Conservation (phyloP, 1,140 invertebrate species). For the Callitettix versicolor region DNA sequence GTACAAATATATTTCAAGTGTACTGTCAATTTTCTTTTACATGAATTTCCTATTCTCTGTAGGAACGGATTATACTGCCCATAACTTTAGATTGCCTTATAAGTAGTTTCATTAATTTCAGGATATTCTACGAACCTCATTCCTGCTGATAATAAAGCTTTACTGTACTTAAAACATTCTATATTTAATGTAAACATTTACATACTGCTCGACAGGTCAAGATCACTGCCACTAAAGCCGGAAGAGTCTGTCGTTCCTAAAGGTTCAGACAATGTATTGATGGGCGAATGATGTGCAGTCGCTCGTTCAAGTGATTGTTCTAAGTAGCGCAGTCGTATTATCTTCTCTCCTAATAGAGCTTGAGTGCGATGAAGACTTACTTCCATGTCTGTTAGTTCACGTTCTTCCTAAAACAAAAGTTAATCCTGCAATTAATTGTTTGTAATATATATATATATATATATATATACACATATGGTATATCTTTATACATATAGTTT, state of each 20-base stretch:
- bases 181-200: background rate
- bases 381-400: slow-evolving; percentile 68
- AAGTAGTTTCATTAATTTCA: too few species aligned
- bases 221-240: slow-evolving; percentile 37
- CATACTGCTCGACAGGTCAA: slow-evolving; percentile 14
- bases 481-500: background rate
- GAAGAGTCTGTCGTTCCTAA: slow-evolving; percentile 22
- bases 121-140: too few species aligned
- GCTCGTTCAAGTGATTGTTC: slow-evolving; percentile 48
- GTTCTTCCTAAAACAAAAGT: slow-evolving; percentile 39
- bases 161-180: background rate
- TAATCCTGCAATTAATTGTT: too few species aligned
- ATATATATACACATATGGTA: background rate
- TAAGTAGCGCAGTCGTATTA: slow-evolving; percentile 60
- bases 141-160: background rate
- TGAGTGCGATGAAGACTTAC: slow-evolving; percentile 64
- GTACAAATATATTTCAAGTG: too few species aligned
- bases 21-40: too few species aligned
- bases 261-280: background rate
- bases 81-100: too few species aligned
- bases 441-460: too few species aligned
- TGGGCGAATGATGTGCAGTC: slow-evolving; percentile 30
- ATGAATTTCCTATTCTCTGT: too few species aligned
- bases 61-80: too few species aligned
- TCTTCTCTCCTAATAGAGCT: slow-evolving; percentile 64